Base-by-base conservation (phyloP, 2,888 invertebrate species). In the Drosophila dives region DNA sequence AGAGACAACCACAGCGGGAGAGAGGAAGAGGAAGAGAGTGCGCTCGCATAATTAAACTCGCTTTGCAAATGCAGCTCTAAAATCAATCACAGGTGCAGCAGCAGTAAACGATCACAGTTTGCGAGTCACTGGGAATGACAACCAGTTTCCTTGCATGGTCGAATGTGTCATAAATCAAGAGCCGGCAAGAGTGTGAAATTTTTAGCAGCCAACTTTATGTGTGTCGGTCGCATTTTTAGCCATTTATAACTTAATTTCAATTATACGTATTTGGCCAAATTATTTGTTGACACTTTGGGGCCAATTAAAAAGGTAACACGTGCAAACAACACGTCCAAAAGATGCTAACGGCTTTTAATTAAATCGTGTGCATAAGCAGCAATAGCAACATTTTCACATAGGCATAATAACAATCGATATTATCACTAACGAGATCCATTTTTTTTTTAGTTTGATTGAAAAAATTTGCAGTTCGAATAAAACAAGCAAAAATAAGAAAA, bases 231-330 rank as follows among this genome's bases (percentile, higher is more conserved):
- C 90, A 90, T 90, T 86, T 85, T 83, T 86, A 77, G 69, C 85
- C 90, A 86, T 86, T 90, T 86, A 86, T 86, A 89, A 90, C 89
- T 90, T 86, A 88, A 86, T 90, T 90, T 86, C 85, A 86, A 86
- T 86, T 88, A 86, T 60, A 69, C 85, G 71, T 75, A 88, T 90
- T 88, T 86, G 89, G 90, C 75, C 72, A 86, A 85, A 89, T 83
- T 85, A 89, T 85, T 89, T 85, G 86, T 78, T 88, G 86, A 70
- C 85, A 86, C 85, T 86, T 82, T 74, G 71, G 63, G 64, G 72
- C 63, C 89, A 89, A 85, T 85, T 86, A 90, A 86, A 90, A 86
- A 86, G 83, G 71, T 89, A 80, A 86, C 90, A 88, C 85, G 88
- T 89, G 86, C 85, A 85, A 48, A 45, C 49, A 49, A 54, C 53